These are phyloP conservation scores for Drosophila histrio DNA, from an alignment of 2,888 invertebrate species.

Conservation along the genomic window DNA sequence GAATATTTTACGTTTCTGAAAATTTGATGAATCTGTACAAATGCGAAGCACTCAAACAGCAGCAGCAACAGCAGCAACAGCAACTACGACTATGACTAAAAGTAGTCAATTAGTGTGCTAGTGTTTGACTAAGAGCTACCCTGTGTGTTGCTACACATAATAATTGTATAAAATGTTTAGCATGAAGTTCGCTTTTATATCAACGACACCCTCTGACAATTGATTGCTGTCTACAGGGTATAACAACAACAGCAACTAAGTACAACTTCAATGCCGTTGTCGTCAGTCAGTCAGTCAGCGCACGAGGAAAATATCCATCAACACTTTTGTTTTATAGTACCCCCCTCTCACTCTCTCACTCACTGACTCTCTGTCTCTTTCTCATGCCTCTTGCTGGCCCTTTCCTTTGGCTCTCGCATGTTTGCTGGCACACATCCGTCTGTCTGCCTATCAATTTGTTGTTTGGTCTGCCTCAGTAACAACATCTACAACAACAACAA, in stretches of 20 bases:
- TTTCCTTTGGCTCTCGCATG: slow-evolving; percentile 36
- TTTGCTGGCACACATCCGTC: slow-evolving; percentile 76
- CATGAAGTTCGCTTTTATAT: too few relatives aligned
- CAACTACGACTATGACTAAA: slow-evolving; percentile 37
- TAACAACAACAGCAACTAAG: slow-evolving; percentile 25
- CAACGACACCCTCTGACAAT: not conserved
- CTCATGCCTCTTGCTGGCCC: not conserved
- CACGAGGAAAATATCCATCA: slow-evolving; percentile 80
- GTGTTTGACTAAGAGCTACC: slow-evolving; percentile 14
- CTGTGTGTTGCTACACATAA: too few relatives aligned
- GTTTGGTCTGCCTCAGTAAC: slow-evolving; percentile 60
- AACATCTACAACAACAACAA: slow-evolving; percentile 30
- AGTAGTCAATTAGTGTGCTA: slow-evolving; percentile 10
- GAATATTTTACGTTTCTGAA: slow-evolving; percentile 74
- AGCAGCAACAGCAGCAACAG: slow-evolving; percentile 19
- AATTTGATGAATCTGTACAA: slow-evolving; percentile 81
- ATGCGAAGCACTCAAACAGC: slow-evolving; percentile 66
- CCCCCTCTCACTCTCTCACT: slow-evolving; percentile 15
- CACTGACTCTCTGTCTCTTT: not conserved
- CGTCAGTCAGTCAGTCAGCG: slow-evolving; percentile 67
- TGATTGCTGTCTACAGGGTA: slow-evolving; percentile 26
- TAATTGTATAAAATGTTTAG: too few relatives aligned
- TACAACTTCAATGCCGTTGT: slow-evolving; percentile 65
- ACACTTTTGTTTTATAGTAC: slow-evolving; percentile 78
- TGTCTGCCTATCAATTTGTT: slow-evolving; percentile 71